phyloP scores from a whole-genome alignment of 2,888 invertebrate genomes.

The Timema cristinae region DNA sequence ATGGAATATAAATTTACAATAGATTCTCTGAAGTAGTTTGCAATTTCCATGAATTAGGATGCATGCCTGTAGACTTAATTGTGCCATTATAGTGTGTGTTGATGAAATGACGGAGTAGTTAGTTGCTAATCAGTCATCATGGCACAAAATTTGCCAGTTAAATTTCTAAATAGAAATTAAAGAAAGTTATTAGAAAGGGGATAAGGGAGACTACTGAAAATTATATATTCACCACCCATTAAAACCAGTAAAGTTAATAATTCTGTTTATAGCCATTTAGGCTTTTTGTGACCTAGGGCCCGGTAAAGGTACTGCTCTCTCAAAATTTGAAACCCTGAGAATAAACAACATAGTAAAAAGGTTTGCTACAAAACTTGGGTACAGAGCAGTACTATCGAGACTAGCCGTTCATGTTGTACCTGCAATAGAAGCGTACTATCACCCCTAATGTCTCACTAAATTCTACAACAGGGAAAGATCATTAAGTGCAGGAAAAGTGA shows the following conservation, averaged over 20 bases:
- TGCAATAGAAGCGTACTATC: not conserved
- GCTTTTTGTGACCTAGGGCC: not conserved
- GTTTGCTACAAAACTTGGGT: too few species aligned
- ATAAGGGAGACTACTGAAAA: not conserved
- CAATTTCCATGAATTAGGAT: not conserved
- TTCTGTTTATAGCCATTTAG: too few species aligned
- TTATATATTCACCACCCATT: not conserved
- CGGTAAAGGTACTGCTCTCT: too few species aligned
- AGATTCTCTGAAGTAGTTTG: not conserved
- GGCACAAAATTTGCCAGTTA: constrained; percentile 1
- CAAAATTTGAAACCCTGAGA: too few species aligned
- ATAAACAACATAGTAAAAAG: too few species aligned
- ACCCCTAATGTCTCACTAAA: not conserved
- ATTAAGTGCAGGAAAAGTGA: not conserved
- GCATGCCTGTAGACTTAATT: not conserved
- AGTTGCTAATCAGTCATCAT: not conserved
- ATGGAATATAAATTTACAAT: not conserved
- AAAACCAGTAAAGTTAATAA: too few species aligned
- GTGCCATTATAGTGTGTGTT: not conserved
- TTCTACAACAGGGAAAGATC: constrained; percentile 1
- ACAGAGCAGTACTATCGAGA: too few species aligned
- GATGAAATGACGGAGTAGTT: not conserved
- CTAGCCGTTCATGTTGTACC: too few species aligned
- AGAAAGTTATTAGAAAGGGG: not conserved
- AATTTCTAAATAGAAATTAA: not conserved